These are phyloP conservation scores for Coccyzus lansbergi DNA, from an alignment of 2,797 vertebrate genomes.

Conservation along the genomic window DNA sequence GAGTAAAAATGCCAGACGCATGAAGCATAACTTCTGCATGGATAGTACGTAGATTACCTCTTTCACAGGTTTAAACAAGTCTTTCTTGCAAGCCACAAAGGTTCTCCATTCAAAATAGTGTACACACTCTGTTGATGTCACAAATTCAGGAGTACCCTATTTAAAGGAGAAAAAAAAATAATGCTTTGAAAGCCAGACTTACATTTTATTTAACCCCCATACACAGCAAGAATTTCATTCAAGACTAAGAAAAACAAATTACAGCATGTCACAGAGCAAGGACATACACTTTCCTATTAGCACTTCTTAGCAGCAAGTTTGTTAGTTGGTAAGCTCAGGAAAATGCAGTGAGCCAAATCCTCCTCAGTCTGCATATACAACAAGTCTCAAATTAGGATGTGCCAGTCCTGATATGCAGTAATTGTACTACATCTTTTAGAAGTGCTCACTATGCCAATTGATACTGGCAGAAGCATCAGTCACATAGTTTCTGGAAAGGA, in stretches of 20 bases:
- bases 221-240: background rate
- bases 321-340: background rate
- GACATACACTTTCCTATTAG: background rate
- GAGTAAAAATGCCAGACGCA: background rate
- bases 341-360: background rate
- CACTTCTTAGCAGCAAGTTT: background rate
- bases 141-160: constrained; percentile 94
- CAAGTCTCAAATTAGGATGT: background rate
- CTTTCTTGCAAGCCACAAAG: constrained; percentile 86
- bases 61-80: constrained; percentile 89
- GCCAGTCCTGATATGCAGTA: background rate
- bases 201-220: background rate
- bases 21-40: background rate
- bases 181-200: background rate
- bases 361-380: background rate
- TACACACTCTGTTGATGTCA: constrained; percentile 87
- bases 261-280: background rate
- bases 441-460: background rate
- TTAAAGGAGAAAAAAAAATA: background rate
- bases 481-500: background rate
- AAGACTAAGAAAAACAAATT: background rate
- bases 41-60: constrained; percentile 81
- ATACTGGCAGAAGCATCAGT: background rate
- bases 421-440: background rate
- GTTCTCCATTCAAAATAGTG: constrained; percentile 97